Percentiles rank a stretch among this genome's conserved stretches.
Conservation (phyloP, 2,113 vertebrate species). For the Blennius ocellaris region DNA sequence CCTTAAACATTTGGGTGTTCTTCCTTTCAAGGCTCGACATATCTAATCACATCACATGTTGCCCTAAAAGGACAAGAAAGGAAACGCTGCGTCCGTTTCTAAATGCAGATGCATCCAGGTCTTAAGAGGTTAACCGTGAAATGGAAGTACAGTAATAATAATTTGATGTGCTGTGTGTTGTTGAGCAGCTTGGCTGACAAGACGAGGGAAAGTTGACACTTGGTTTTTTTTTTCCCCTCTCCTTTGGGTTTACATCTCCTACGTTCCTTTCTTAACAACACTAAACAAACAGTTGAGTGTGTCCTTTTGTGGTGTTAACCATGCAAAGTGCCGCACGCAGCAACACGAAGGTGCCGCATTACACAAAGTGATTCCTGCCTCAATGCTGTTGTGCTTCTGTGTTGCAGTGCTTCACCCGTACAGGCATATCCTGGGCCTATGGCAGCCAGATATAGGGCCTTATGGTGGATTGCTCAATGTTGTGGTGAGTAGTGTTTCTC, state of each 20-base stretch:
- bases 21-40: no score
- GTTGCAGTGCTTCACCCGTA: conserved; percentile 93
- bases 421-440: conserved; percentile 94
- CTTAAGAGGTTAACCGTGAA: not conserved
- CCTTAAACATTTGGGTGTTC: no score
- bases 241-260: conserved; percentile 5
- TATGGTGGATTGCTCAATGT: conserved; percentile 98
- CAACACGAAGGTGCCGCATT: not conserved
- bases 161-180: conserved; percentile 28
- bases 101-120: no score
- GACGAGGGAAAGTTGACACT: not conserved
- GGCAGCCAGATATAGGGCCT: conserved; percentile 98
- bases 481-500: conserved; percentile 86
- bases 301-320: conserved; percentile 31
- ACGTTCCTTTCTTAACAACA: not conserved
- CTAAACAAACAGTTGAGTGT: not conserved
- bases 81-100: no score
- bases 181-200: not conserved
- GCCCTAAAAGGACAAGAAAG: no score
- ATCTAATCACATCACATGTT: no score
- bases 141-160: not conserved
- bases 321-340: not conserved
- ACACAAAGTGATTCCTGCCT: conserved; percentile 4
- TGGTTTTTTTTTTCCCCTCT: not conserved
- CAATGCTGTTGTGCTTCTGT: conserved; percentile 65